Conservation (phyloP, 2,797 vertebrate genomes). For the Otolemur crassicaudatus region DNA sequence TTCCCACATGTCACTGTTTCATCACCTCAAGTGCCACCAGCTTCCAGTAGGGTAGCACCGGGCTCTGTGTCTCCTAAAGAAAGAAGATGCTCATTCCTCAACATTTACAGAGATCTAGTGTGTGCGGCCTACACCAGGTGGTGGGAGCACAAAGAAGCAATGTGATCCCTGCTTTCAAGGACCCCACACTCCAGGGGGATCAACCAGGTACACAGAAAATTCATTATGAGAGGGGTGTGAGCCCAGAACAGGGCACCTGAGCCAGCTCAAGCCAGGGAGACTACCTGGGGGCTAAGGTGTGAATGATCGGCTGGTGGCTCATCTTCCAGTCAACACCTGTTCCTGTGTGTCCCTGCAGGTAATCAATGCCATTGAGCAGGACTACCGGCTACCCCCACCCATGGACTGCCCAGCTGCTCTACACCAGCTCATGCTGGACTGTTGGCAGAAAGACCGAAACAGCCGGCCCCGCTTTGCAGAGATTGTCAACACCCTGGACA, state of each 20-base stretch:
- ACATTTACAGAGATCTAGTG: background rate
- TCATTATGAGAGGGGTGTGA: background rate
- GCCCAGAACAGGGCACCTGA: background rate
- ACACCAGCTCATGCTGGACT: constrained; percentile 99
- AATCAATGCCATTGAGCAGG: constrained; percentile 98
- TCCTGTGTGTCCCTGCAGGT: constrained; percentile 87
- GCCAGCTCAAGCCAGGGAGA: background rate
- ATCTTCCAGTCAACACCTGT: background rate
- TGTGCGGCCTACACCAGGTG: background rate
- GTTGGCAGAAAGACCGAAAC: constrained; percentile 99
- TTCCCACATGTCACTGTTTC: background rate
- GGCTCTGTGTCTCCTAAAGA: background rate
- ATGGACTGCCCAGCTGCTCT: constrained; percentile 99
- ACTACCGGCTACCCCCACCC: constrained; percentile 97
- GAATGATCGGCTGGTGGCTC: background rate
- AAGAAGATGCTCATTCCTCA: background rate
- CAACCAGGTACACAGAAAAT: background rate
- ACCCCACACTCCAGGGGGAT: background rate
- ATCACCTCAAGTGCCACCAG: background rate
- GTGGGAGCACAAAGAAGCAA: background rate
- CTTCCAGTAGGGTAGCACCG: background rate
- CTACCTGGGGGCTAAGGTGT: background rate
- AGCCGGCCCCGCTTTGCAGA: constrained; percentile 96
- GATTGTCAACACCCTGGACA: constrained; percentile 98
- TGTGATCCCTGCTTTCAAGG: background rate